These are phyloP conservation scores for Geodia barretti DNA, from an alignment of 37 sponge, comb jelly and placozoan species.

Conservation along the genomic window DNA sequence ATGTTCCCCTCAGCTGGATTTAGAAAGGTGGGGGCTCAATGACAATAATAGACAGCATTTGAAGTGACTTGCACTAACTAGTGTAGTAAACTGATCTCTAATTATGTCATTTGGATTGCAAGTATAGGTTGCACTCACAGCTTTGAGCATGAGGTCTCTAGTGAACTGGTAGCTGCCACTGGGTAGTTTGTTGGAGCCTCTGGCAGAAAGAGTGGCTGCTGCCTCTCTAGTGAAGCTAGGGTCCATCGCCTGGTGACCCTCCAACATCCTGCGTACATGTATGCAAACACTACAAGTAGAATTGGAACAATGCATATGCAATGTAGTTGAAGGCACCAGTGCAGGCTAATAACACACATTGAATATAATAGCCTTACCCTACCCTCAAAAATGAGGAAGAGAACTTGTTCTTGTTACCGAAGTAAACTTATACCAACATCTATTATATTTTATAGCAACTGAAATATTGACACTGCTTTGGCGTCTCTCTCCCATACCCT, in stretches of 20 bases:
- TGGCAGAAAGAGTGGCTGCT: conserved; percentile 14
- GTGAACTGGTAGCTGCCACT: conserved; percentile 54
- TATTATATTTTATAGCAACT: no score
- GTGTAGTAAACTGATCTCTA: not conserved
- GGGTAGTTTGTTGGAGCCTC: conserved; percentile 33
- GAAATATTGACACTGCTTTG: no score
- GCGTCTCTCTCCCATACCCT: no score
- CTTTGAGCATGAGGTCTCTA: conserved; percentile 51
- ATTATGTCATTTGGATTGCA: not conserved
- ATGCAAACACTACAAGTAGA: no score
- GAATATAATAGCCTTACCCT: no score
- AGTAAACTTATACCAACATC: no score
- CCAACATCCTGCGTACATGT: conserved; percentile 6
- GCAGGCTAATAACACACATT: no score
- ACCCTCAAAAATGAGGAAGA: no score
- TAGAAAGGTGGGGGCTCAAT: not conserved
- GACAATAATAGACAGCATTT: not conserved
- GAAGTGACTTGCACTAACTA: not conserved
- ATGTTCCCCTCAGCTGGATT: not conserved
- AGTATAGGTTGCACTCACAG: not conserved
- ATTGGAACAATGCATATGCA: no score
- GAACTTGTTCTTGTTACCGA: no score
- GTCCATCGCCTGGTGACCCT: conserved; percentile 33
- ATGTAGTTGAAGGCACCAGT: no score
- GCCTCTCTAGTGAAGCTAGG: conserved; percentile 25